These are phyloP conservation scores for Notolepis coatsorum DNA, from an alignment of 2,797 vertebrate genomes.

Conservation along the genomic window DNA sequence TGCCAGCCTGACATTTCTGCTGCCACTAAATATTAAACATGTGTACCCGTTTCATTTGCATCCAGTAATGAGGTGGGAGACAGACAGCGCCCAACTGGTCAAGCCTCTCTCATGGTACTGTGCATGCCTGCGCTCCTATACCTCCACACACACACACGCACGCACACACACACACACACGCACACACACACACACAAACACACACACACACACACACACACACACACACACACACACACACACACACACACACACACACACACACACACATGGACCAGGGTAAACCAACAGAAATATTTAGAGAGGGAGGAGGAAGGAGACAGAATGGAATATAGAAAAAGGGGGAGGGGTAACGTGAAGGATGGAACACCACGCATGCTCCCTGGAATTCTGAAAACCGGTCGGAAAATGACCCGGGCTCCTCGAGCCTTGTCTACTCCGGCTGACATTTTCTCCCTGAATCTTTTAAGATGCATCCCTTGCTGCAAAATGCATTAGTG, in stretches of 20 bases:
- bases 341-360: conserved; percentile 47
- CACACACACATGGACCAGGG: conserved; percentile 47
- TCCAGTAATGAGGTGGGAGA: conserved; percentile 83
- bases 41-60: conserved; percentile 86
- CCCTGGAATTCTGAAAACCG: conserved; percentile 64
- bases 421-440: conserved; percentile 68
- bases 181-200: conserved; percentile 40
- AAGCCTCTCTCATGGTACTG: conserved; percentile 58
- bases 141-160: too few species aligned
- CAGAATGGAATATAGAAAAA: conserved; percentile 41
- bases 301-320: conserved; percentile 41
- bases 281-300: conserved; percentile 68
- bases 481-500: conserved; percentile 76
- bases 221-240: conserved; percentile 37
- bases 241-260: conserved; percentile 37
- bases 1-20: conserved; percentile 84
- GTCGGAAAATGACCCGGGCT: conserved; percentile 74
- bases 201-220: conserved; percentile 42
- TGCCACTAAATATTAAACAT: conserved; percentile 88
- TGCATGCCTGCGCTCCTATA: too few species aligned
- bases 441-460: conserved; percentile 77
- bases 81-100: conserved; percentile 80
- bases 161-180: conserved; percentile 38
- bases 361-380: conserved; percentile 18
- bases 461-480: conserved; percentile 81